phyloP scores from a whole-genome alignment of 2,888 invertebrate species.

The Sepiola atlantica region DNA sequence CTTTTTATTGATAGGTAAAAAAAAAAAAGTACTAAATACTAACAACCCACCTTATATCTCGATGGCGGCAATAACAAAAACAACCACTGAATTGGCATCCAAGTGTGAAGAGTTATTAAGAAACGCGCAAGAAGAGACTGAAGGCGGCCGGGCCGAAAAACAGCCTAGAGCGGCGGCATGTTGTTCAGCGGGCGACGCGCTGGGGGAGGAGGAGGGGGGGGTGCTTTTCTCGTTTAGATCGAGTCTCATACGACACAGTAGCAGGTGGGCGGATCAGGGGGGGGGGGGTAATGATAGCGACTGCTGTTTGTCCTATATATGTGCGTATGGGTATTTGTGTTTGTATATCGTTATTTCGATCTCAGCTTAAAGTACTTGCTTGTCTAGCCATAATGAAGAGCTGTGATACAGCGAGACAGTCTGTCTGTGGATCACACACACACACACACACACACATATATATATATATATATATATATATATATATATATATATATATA shows the following conservation, averaged over 20 bases:
- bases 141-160: background rate
- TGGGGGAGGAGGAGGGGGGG: background rate
- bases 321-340: background rate
- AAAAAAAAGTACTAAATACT: background rate
- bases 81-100: background rate
- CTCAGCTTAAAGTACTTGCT: too few species aligned
- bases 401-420: background rate
- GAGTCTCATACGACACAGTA: background rate
- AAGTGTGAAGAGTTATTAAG: background rate
- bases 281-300: background rate
- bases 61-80: background rate
- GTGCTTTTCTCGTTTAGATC: background rate
- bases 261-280: background rate
- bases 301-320: background rate
- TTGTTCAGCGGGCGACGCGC: background rate
- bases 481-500: background rate
- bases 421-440: background rate
- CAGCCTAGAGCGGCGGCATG: background rate
- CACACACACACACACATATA: background rate
- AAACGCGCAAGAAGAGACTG: background rate
- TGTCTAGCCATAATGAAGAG: too few species aligned
- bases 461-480: background rate
- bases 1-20: background rate
- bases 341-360: background rate
- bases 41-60: background rate